Conservation (phyloP, 2,888 invertebrate genomes). For the Biston stratarius region DNA sequence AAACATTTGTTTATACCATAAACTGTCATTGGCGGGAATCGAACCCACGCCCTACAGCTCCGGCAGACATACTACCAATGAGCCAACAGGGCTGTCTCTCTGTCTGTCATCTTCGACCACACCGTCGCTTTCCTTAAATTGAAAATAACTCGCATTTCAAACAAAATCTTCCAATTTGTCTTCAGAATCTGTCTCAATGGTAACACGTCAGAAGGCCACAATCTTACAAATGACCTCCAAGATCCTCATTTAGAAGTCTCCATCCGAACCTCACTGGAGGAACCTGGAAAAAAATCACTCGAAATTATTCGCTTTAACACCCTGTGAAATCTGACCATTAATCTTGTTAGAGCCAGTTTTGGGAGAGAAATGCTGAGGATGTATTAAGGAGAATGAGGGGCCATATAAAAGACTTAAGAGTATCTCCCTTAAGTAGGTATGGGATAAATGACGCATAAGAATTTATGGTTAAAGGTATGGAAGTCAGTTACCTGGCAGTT, state of each 20-base stretch:
- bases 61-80: too few species aligned
- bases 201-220: conserved; percentile 17
- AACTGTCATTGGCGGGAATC: too few species aligned
- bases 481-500: not conserved
- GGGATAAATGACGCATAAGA: conserved; percentile 28
- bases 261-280: conserved; percentile 29
- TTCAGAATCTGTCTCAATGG: conserved; percentile 4
- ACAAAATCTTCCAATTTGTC: conserved; percentile 14
- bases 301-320: conserved; percentile 71
- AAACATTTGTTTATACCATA: too few species aligned
- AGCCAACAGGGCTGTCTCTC: too few species aligned
- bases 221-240: conserved; percentile 16
- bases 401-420: conserved; percentile 42
- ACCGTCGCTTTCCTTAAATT: too few species aligned
- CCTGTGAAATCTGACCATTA: conserved; percentile 72
- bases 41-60: too few species aligned
- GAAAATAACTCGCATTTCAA: not conserved
- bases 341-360: conserved; percentile 58
- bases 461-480: conserved; percentile 9
- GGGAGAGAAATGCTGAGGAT: conserved; percentile 44
- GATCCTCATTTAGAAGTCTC: conserved; percentile 22
- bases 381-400: conserved; percentile 45
- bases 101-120: too few species aligned
- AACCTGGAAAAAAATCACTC: conserved; percentile 60
- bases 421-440: conserved; percentile 25